Conservation (phyloP, 2,797 vertebrate species). For the Spea hammondii region DNA sequence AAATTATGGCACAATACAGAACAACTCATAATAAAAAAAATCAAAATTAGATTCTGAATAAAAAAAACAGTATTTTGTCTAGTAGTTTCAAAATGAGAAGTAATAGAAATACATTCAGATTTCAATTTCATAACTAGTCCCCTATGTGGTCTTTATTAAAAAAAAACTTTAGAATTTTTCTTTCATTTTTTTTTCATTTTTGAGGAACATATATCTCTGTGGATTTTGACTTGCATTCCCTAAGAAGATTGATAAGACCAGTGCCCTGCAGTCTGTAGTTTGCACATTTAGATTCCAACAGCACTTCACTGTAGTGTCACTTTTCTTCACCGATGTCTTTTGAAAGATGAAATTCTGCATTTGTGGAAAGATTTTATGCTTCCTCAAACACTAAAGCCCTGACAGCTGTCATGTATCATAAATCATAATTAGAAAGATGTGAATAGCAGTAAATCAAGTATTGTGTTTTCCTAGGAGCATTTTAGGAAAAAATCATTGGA, state of each 20-base stretch:
- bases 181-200: slow-evolving; percentile 27
- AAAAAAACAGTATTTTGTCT: too few relatives aligned
- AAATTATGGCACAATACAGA: too few relatives aligned
- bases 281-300: slow-evolving; percentile 21
- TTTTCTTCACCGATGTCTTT: slow-evolving; percentile 20
- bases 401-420: slow-evolving; percentile 40
- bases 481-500: slow-evolving; percentile 19
- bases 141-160: slow-evolving; percentile 5
- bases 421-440: slow-evolving; percentile 33
- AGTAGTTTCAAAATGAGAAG: too few relatives aligned
- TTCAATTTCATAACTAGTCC: slow-evolving; percentile 1
- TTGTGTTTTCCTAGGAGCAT: background rate
- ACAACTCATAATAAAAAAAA: too few relatives aligned
- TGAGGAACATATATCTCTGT: background rate
- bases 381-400: slow-evolving; percentile 44
- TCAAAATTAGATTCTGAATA: too few relatives aligned
- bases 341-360: background rate
- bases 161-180: slow-evolving; percentile 1
- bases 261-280: slow-evolving; percentile 9
- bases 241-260: slow-evolving; percentile 32
- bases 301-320: slow-evolving; percentile 12
- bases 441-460: slow-evolving; percentile 24
- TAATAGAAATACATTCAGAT: too few relatives aligned
- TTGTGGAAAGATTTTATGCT: slow-evolving; percentile 29
- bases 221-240: background rate